Evolutionary conservation across 2,888 invertebrate species (phyloP), one percentile per base, ranked within the genome.

Genomic region (Desoria tigrina): DNA sequence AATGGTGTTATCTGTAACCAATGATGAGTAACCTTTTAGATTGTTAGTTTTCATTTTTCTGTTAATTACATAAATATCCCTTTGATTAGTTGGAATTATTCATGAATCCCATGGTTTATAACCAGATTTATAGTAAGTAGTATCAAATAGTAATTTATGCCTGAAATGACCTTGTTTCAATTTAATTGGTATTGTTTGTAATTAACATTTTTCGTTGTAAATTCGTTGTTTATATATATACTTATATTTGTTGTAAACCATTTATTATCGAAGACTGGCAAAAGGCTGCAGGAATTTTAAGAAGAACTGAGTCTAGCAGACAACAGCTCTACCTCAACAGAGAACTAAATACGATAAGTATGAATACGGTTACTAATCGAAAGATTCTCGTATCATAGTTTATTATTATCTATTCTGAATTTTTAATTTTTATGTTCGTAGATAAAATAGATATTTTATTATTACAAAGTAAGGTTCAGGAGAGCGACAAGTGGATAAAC

Each of bases 301-400:
- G 57, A 68, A 65, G 65, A 68, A 67, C 62, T 51, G 51, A 27
- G 32, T 27, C 55, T 11, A 32, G 32, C 32, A 55, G 32, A 70
- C 74, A 74, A 74, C 74, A 66, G 61, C 65, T 70, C 74, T 74
- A 74, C 74, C 74, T 74, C 74, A 74, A 67, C 16, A 60, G 28
- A 51, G 23, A 57, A 57, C 28, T 37, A 32, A 32, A 28, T 28
- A 37, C 16, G 16, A 37, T 39, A 42, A 57, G 28, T 28, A 51
- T 51, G 51, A 51, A 27, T 27, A 24, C 51, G 24, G 4, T 27
- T 14, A 23, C 28, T 18, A 39, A 60, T 42, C 23, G 16, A 61
- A 45, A 45, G 45, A 45, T 45, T 45, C 9, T 45, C 45, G 45
- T 45, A 45, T 45, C 45, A 45, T 45, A 21, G 45, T 45, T 45